Base-by-base conservation (phyloP, 2,797 vertebrate species). In the Apogon talboti region DNA sequence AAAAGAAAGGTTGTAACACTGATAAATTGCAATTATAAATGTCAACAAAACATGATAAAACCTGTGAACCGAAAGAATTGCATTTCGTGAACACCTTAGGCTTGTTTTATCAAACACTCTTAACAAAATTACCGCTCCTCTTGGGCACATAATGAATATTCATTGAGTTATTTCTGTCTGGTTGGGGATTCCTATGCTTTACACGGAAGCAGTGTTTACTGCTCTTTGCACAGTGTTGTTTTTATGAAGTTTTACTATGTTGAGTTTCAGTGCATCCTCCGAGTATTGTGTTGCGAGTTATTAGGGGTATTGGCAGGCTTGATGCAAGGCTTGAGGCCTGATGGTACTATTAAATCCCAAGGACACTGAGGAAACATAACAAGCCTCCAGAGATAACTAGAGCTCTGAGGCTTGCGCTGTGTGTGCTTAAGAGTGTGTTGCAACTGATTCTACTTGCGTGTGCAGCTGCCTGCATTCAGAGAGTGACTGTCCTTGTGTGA, bases 321-420 rank as follows among this genome's bases (percentile, higher is more conserved):
- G 42, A 46, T 58, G 43, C 28, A 11, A 16, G 18, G 55, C 55
- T 43, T 2, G 42, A 43, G 55, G 52, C 57, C 79, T 74, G 65
- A 78, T 62, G 70, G 42, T 77, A 51, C 68, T 60, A 72, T 81
- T 71, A 77, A 82, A 82, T 85, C 76, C 82, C 79, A 89, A 88
- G 79, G 87, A 87, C 87, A 69, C 51, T 15, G 64, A 84, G 66
- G 64, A 83, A 85, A 75, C 72, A 69, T 81, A 85, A 86, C 83
- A 82, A 79, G 85, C 78, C 87, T 79, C 74, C 11, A 71, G 85
- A 84, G 79, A 78, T 78, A 71, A 72, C 51, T 47, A 35, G 35
- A 64, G 69, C 71, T 60, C 35, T 1, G 7, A 33, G 79, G 62
- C 41, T 24, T 66, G 59, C 38, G 43, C 50, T 16, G 28, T 8